Base-by-base conservation (phyloP, 1,140 invertebrate genomes). In the Gonatopus flavifemur region DNA sequence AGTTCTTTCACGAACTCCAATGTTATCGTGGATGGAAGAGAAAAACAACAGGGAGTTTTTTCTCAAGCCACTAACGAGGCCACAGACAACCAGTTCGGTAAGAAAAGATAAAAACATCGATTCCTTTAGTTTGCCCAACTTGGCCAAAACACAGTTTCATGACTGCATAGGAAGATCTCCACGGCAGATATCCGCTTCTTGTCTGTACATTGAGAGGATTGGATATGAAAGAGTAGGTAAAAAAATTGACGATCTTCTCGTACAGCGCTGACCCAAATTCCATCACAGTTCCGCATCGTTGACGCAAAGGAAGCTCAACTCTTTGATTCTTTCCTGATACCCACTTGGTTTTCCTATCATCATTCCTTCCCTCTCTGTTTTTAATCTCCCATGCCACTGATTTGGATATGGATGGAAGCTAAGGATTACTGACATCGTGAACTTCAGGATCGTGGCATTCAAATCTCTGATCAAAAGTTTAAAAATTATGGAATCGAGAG, bases 201-300 rank as follows among this genome's bases (percentile, higher is more conserved):
- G n/a, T n/a, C n/a, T n/a, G n/a, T n/a, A n/a, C n/a, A n/a, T n/a
- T 41, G 35, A 48, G 13, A 37, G 18, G 15, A 20, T 13, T 24
- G 43, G 19, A 42, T 10, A 33, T 19, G 36, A 10, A 32, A 32
- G 19, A 3, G 25, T 6, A 28, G 3, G 45, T 42, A 49, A 60
- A 57, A 61, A 62, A 56, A 57, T 57, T 50, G 49, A 60, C 53
- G 53, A 60, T 56, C 57, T 60, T 49, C 55, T 53, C 59, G 53
- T 60, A 51, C 49, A 44, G 35, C 41, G 59, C 53, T 62, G 59
- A 62, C 59, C 59, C 46, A 60, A 62, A 62, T 62, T 62, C 60
- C 53, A 52, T 46, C 53, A 35, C 43, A 39, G 42, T 60, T 60
- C 58, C 57, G 53, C 57, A 52, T 48, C 57, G 57, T 62, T 62